phyloP scores from a whole-genome alignment of 2,113 vertebrate genomes.

The Orcinus orca region DNA sequence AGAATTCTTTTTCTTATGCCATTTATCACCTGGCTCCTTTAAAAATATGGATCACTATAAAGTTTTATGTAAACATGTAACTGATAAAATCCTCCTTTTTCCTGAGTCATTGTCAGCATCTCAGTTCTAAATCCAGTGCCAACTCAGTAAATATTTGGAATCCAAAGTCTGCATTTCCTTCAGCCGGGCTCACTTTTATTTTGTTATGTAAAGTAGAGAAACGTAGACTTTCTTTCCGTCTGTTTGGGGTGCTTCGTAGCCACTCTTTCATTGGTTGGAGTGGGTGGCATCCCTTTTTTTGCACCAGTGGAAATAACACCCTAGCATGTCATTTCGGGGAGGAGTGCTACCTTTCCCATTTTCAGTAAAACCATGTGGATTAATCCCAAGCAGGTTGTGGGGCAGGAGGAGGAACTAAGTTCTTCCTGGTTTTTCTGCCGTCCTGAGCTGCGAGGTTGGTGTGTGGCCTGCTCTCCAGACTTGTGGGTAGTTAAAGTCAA shows the following conservation, averaged over 20 bases:
- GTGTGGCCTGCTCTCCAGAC: not conserved
- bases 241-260: not conserved
- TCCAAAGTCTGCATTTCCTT: constrained; percentile 52
- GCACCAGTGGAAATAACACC: not conserved
- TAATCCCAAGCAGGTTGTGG: not conserved
- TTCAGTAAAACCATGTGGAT: not conserved
- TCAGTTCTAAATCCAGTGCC: constrained; percentile 29
- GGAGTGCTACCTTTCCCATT: not conserved
- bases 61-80: not conserved
- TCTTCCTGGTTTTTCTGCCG: not conserved
- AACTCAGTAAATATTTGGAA: constrained; percentile 57
- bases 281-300: not conserved
- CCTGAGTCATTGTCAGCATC: constrained; percentile 44
- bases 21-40: not conserved
- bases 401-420: not conserved
- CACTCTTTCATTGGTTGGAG: not conserved
- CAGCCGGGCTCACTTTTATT: constrained; percentile 6
- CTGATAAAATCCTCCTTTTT: constrained; percentile 41
- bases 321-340: not conserved
- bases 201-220: not conserved
- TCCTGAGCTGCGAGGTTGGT: not conserved
- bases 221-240: not conserved
- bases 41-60: not conserved
- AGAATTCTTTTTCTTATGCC: not conserved
- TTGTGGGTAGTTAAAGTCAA: not conserved